Conservation (phyloP, 53 echinoderm and acorn worm genomes). For the Antedon mediterranea region DNA sequence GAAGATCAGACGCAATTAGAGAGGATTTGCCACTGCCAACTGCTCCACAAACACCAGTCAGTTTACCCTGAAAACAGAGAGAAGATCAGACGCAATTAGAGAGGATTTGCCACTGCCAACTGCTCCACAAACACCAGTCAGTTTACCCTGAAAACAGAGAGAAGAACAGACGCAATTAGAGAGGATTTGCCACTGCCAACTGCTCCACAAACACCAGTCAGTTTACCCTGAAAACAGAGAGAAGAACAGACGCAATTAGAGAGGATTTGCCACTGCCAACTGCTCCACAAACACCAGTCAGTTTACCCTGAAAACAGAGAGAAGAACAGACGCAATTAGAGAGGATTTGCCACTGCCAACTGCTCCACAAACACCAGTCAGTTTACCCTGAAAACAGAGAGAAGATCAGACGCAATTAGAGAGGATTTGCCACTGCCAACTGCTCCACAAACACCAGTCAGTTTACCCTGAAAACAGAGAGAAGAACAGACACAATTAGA, state of each 20-base stretch:
- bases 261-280: conserved; percentile 87
- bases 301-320: conserved; percentile 54
- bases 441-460: conserved; percentile 79
- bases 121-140: conserved; percentile 79
- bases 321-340: no score
- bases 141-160: conserved; percentile 54
- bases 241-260: no score
- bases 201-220: conserved; percentile 79
- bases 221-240: conserved; percentile 54
- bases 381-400: conserved; percentile 54
- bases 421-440: conserved; percentile 87
- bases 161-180: no score
- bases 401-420: no score
- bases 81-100: no score
- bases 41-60: conserved; percentile 79
- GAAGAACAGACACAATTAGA: conserved; percentile 75
- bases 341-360: conserved; percentile 87
- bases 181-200: conserved; percentile 87
- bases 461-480: conserved; percentile 54
- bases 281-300: conserved; percentile 79
- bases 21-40: conserved; percentile 87
- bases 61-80: conserved; percentile 54
- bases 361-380: conserved; percentile 79
- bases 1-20: no score
- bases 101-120: conserved; percentile 87